phyloP scores from a whole-genome alignment of 2,113 vertebrate species.

The Melanostigma gelatinosum region DNA sequence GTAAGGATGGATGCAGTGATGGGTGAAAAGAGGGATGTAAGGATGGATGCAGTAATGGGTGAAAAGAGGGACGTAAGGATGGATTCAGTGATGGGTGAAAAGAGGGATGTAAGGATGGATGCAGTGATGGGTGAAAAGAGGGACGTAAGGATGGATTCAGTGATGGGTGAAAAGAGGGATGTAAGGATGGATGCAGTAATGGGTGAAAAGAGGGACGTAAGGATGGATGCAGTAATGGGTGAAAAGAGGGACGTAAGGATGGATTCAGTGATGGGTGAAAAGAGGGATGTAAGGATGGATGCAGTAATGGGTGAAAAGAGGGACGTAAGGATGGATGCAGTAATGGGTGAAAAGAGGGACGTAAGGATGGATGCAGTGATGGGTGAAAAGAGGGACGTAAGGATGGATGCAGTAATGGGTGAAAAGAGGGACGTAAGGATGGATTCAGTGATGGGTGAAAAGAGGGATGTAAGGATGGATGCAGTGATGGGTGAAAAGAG shows the following conservation, averaged over 20 bases:
- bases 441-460: too few relatives aligned
- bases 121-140: too few relatives aligned
- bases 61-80: too few relatives aligned
- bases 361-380: conserved; percentile 21
- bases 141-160: not conserved
- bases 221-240: not conserved
- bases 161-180: conserved; percentile 41
- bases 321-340: not conserved
- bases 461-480: too few relatives aligned
- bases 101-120: too few relatives aligned
- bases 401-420: not conserved
- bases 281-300: too few relatives aligned
- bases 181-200: conserved; percentile 21
- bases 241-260: too few relatives aligned
- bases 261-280: too few relatives aligned
- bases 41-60: not conserved
- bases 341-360: conserved; percentile 40
- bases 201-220: conserved; percentile 34
- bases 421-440: too few relatives aligned
- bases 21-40: conserved; percentile 35
- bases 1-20: conserved; percentile 21
- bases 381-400: conserved; percentile 34
- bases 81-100: too few relatives aligned
- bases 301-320: too few relatives aligned
- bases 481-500: too few relatives aligned